Conservation (phyloP, 2,888 invertebrate genomes). For the Agelastica alni region DNA sequence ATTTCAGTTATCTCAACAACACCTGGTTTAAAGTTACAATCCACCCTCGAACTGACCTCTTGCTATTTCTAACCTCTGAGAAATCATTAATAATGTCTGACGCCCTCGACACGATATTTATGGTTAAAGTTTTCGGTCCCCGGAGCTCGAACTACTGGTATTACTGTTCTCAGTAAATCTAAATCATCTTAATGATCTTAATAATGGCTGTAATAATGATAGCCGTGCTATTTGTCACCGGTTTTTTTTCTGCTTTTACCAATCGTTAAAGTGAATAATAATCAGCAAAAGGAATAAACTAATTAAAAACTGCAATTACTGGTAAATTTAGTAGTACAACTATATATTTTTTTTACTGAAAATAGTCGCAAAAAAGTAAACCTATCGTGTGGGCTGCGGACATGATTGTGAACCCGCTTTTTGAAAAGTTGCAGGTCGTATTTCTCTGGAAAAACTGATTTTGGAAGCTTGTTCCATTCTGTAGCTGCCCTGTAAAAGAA, state of each 20-base stretch:
- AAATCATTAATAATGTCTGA: conserved; percentile 29
- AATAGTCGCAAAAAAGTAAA: no score
- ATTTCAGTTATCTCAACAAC: conserved; percentile 19
- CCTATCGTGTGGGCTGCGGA: no score
- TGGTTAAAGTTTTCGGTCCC: conserved; percentile 28
- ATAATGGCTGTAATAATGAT: conserved; percentile 24
- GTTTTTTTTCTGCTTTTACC: not conserved
- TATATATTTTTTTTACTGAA: no score
- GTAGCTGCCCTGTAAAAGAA: no score
- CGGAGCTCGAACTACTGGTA: conserved; percentile 22
- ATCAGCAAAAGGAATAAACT: no score
- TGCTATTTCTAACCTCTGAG: conserved; percentile 25
- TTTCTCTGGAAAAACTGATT: no score
- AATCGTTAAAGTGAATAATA: not conserved
- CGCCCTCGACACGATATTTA: conserved; percentile 25
- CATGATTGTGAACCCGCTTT: no score
- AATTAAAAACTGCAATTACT: no score
- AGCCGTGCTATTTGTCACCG: conserved; percentile 11
- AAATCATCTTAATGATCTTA: conserved; percentile 32
- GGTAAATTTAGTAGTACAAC: no score
- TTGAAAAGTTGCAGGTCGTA: no score
- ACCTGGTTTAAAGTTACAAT: conserved; percentile 27
- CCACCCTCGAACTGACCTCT: conserved; percentile 24
- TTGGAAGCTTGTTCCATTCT: no score
- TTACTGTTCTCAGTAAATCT: conserved; percentile 28